Percentiles rank a stretch among this genome's conserved stretches.
Evolutionary conservation across 2,797 vertebrate species (phyloP).

Genomic region (Anolis apletophallus): DNA sequence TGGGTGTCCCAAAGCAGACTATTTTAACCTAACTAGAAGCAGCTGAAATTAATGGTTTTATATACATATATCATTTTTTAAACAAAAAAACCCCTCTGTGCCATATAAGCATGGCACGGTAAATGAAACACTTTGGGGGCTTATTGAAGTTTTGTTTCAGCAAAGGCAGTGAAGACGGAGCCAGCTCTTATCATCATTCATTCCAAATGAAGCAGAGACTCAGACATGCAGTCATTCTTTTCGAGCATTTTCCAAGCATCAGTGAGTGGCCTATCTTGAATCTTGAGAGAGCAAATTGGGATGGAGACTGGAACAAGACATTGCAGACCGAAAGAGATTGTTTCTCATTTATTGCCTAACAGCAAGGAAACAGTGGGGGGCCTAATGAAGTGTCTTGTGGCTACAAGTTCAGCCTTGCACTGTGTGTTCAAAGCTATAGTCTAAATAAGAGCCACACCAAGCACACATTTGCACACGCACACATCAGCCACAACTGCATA

Average conservation of each 20-base stretch:
- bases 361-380: conserved; percentile 47
- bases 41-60: conserved; percentile 74
- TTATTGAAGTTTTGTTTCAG: conserved; percentile 74
- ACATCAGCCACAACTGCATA: conserved; percentile 15
- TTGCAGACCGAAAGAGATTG: conserved; percentile 56
- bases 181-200: conserved; percentile 67
- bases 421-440: not conserved
- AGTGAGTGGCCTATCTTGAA: conserved; percentile 52
- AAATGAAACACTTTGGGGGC: conserved; percentile 77
- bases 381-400: conserved; percentile 71
- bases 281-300: conserved; percentile 37
- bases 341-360: conserved; percentile 60
- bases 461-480: not conserved
- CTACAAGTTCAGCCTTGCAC: conserved; percentile 63
- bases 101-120: conserved; percentile 73
- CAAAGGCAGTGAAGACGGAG: conserved; percentile 64
- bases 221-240: conserved; percentile 70
- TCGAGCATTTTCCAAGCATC: conserved; percentile 68
- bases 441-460: not conserved
- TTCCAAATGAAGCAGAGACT: conserved; percentile 69
- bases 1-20: conserved; percentile 70
- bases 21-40: conserved; percentile 71
- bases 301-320: conserved; percentile 55
- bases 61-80: not conserved
- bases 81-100: conserved; percentile 62